These are phyloP conservation scores for Sipha maydis DNA, from an alignment of 2,888 invertebrate genomes.

Conservation along the genomic window DNA sequence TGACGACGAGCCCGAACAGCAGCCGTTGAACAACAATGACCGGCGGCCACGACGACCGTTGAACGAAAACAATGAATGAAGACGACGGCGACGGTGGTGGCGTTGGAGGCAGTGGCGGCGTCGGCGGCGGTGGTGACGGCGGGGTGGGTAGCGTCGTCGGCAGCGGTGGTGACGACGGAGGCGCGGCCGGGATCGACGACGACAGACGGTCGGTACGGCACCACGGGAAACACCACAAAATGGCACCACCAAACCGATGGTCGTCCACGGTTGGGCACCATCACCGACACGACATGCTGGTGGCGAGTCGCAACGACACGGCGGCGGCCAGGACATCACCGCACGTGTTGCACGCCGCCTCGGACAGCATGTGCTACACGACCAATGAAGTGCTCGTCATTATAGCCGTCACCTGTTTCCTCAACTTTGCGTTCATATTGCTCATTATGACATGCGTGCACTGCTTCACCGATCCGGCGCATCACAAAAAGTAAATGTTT, in stretches of 20 bases:
- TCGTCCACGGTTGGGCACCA: background rate
- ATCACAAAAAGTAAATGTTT: conserved; percentile 49
- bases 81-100: background rate
- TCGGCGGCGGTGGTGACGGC: background rate
- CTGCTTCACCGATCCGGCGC: conserved; percentile 64
- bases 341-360: conserved; percentile 28
- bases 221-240: conserved; percentile 49
- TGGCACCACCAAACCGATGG: conserved; percentile 30
- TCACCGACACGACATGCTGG: conserved; percentile 22
- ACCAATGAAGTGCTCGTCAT: conserved; percentile 66
- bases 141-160: background rate
- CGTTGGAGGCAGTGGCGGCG: background rate
- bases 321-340: background rate
- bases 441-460: conserved; percentile 66
- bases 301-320: conserved; percentile 1
- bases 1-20: background rate
- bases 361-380: conserved; percentile 66
- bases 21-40: background rate
- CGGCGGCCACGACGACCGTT: background rate
- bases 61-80: background rate
- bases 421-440: conserved; percentile 66
- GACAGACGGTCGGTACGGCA: conserved; percentile 35
- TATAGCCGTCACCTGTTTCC: conserved; percentile 66
- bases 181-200: background rate
- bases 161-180: background rate